phyloP scores from a whole-genome alignment of 2,888 invertebrate genomes.

The Lampropteryx suffumata region DNA sequence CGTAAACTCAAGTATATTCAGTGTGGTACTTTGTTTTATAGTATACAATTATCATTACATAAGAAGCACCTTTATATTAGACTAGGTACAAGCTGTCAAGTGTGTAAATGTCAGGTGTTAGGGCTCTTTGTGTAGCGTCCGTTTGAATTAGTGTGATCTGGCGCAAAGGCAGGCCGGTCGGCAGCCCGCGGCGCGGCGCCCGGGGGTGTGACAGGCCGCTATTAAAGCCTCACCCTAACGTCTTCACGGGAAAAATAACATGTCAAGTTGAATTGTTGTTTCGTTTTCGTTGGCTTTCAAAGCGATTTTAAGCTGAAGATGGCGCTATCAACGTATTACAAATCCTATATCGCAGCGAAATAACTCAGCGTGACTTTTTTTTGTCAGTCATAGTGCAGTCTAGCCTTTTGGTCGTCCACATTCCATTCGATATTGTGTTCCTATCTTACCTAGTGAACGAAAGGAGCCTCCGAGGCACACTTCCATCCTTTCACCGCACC shows the following conservation, averaged over 20 bases:
- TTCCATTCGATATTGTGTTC: too few relatives aligned
- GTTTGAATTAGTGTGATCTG: conserved; percentile 15
- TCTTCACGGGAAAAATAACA: conserved; percentile 12
- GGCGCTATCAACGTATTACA: not conserved
- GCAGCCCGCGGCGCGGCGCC: not conserved
- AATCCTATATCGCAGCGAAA: not conserved
- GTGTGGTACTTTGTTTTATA: not conserved
- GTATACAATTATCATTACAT: too few relatives aligned
- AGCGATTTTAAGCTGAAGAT: not conserved
- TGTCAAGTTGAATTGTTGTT: conserved; percentile 19
- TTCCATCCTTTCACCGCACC: too few relatives aligned
- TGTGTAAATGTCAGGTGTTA: conserved; percentile 16
- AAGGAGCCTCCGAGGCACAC: too few relatives aligned
- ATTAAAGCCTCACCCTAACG: conserved; percentile 16
- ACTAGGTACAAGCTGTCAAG: conserved; percentile 1
- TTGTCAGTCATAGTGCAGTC: too few relatives aligned
- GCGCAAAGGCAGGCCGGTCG: conserved; percentile 7
- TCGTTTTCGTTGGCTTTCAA: not conserved
- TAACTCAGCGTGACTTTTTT: too few relatives aligned
- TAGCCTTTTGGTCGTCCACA: too few relatives aligned
- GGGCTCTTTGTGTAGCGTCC: conserved; percentile 21
- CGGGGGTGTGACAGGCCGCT: conserved; percentile 15
- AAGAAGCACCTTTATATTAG: too few relatives aligned
- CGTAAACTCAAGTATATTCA: not conserved
- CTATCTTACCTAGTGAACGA: too few relatives aligned